These are phyloP conservation scores for Pitangus sulphuratus DNA, from an alignment of 2,797 vertebrate genomes.

Conservation along the genomic window DNA sequence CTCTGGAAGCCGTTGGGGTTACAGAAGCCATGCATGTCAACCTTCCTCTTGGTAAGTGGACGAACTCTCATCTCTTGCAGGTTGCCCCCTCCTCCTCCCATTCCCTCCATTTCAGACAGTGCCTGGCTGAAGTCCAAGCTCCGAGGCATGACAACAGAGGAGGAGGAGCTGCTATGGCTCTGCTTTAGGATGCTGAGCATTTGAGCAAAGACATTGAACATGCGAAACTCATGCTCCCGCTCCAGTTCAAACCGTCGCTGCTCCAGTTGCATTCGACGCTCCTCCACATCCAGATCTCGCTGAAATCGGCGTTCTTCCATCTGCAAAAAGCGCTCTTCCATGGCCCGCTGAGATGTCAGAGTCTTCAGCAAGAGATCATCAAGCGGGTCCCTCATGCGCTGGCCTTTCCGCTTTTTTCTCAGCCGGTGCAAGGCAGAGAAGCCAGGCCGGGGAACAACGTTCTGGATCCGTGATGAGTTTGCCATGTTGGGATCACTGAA, in stretches of 20 bases:
- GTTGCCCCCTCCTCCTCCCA: not conserved
- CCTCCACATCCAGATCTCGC: conserved; percentile 81
- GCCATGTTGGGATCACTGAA: conserved; percentile 82
- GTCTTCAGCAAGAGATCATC: conserved; percentile 81
- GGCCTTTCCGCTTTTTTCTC: conserved; percentile 78
- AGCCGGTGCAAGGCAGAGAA: conserved; percentile 76
- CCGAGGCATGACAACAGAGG: not conserved
- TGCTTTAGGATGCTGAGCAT: conserved; percentile 78
- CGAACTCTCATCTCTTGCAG: not conserved
- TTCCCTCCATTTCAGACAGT: not conserved
- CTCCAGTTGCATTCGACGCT: conserved; percentile 84
- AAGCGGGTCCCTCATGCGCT: conserved; percentile 66
- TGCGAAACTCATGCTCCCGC: conserved; percentile 84
- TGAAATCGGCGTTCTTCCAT: conserved; percentile 82
- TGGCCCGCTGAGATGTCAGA: conserved; percentile 34
- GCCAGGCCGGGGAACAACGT: conserved; percentile 64
- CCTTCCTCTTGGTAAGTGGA: not conserved
- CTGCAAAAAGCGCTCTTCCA: conserved; percentile 81
- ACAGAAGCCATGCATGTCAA: conserved; percentile 6
- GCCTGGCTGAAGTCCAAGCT: conserved; percentile 48
- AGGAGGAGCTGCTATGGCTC: not conserved
- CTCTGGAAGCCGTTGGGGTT: conserved; percentile 12
- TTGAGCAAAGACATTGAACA: conserved; percentile 82
- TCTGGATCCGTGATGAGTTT: conserved; percentile 62
- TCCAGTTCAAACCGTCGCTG: conserved; percentile 82